These are phyloP conservation scores for Myripristis jacobus DNA, from an alignment of 2,797 vertebrate genomes.

Conservation along the genomic window DNA sequence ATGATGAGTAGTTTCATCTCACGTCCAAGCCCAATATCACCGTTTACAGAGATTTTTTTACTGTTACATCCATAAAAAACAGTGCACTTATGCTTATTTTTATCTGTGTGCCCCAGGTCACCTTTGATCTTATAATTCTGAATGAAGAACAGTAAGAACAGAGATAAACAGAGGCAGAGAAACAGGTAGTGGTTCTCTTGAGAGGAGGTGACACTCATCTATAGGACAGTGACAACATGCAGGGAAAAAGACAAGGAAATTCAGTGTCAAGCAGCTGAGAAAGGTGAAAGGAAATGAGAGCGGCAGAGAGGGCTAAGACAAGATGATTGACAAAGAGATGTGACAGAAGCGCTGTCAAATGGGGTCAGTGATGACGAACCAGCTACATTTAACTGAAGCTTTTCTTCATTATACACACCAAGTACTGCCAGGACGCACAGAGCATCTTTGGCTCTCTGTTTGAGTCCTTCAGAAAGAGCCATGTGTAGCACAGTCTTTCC, in stretches of 20 bases:
- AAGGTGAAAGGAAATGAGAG: conserved; percentile 14
- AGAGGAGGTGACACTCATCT: conserved; percentile 18
- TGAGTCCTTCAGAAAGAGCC: conserved; percentile 7
- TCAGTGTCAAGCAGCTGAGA: neutral
- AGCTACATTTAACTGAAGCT: neutral
- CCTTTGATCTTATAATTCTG: conserved; percentile 38
- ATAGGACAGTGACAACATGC: neutral
- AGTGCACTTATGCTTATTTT: conserved; percentile 12
- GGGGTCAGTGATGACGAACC: neutral
- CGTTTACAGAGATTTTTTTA: too few species aligned
- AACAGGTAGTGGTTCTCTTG: neutral
- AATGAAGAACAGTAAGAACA: conserved; percentile 21
- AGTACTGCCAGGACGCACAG: neutral
- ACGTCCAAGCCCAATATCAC: neutral
- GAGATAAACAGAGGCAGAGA: conserved; percentile 32
- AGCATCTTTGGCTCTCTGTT: neutral
- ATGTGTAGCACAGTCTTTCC: neutral
- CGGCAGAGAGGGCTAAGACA: neutral
- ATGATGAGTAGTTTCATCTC: conserved; percentile 21
- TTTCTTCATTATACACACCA: neutral
- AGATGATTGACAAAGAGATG: conserved; percentile 24
- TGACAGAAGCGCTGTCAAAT: neutral
- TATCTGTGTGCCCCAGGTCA: conserved; percentile 30
- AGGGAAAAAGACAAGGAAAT: conserved; percentile 17
- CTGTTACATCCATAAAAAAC: conserved; percentile 8